Evolutionary conservation across 1,140 invertebrate genomes (phyloP).

Genomic region (Pogonomyrmex barbatus): DNA sequence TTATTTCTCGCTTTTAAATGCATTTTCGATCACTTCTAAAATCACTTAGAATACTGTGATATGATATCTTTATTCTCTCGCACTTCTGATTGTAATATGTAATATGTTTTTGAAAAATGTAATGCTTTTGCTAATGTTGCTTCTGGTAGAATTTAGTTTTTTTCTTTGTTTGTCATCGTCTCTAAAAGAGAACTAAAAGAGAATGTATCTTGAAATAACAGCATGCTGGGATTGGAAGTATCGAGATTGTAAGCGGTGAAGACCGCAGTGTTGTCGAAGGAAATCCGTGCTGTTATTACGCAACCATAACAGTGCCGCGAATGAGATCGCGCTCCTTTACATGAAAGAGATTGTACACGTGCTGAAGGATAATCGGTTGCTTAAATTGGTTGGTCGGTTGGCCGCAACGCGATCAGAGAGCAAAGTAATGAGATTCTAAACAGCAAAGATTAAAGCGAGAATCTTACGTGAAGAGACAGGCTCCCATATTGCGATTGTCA

Average conservation of each 20-base stretch:
- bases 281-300: constrained; percentile 53
- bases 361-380: constrained; percentile 56
- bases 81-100: neutral
- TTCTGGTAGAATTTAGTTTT: constrained; percentile 5
- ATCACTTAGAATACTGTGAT: too few relatives aligned
- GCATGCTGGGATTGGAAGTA: constrained; percentile 24
- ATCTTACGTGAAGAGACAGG: neutral
- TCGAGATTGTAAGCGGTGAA: constrained; percentile 34
- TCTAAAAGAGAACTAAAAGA: constrained; percentile 39
- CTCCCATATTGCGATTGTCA: neutral
- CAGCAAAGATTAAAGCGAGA: constrained; percentile 49
- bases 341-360: constrained; percentile 43
- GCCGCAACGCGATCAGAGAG: constrained; percentile 27
- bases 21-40: neutral
- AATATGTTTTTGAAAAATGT: neutral
- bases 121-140: constrained; percentile 2
- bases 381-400: constrained; percentile 52
- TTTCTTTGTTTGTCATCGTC: neutral
- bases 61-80: neutral
- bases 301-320: constrained; percentile 50
- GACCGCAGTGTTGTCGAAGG: constrained; percentile 55
- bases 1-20: neutral
- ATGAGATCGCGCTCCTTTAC: constrained; percentile 56
- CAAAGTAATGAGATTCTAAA: constrained; percentile 61
- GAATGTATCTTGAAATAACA: constrained; percentile 32